phyloP scores from a whole-genome alignment of 2,113 vertebrate species.

The Hyla sarda region DNA sequence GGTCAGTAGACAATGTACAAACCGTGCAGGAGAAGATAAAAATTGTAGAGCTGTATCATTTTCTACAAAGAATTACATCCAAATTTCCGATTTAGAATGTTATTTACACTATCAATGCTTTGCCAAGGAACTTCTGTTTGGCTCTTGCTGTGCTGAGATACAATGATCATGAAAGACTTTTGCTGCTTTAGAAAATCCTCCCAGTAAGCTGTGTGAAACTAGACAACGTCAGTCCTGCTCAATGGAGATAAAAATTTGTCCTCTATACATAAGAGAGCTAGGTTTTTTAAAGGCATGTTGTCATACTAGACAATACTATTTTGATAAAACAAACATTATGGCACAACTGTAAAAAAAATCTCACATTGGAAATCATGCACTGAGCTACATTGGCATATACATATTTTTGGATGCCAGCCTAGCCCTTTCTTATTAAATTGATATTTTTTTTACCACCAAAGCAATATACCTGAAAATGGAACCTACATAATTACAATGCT shows the following conservation, averaged over 20 bases:
- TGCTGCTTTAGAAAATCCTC: conserved; percentile 10
- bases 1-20: neutral
- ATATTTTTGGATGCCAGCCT: conserved; percentile 20
- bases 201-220: neutral
- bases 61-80: neutral
- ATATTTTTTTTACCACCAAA: conserved; percentile 26
- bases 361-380: neutral
- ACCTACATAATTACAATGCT: conserved; percentile 22
- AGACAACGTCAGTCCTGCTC: conserved; percentile 25
- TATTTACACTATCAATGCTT: conserved; percentile 14
- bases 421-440: conserved; percentile 35
- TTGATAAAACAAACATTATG: neutral
- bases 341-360: neutral
- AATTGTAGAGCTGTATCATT: neutral
- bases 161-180: conserved; percentile 32
- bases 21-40: neutral
- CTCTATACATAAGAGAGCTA: neutral
- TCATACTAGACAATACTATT: neutral
- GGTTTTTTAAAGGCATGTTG: neutral
- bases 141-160: conserved; percentile 17
- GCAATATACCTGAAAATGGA: conserved; percentile 19
- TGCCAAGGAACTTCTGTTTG: conserved; percentile 13
- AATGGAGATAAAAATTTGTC: conserved; percentile 6
- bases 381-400: neutral
- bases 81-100: conserved; percentile 17